Percentiles rank a stretch among this genome's conserved stretches.
phyloP scores from a whole-genome alignment of 2,113 vertebrate species.

The Cephalopholis sonnerati region DNA sequence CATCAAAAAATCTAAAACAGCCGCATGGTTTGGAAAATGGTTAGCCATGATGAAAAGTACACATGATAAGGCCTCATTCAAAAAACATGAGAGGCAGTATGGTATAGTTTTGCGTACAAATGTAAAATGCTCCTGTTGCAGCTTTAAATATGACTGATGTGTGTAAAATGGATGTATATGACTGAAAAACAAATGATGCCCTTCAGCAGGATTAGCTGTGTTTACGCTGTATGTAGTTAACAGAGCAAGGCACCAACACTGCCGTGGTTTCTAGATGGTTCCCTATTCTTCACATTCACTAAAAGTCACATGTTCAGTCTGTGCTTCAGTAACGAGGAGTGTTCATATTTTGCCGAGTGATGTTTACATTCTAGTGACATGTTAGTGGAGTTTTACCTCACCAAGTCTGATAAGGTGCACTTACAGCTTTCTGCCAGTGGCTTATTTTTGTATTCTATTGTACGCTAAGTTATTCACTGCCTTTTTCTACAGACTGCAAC shows the following conservation, averaged over 20 bases:
- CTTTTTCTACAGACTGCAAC: slow-evolving; percentile 1
- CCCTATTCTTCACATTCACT: no score
- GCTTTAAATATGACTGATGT: neutral
- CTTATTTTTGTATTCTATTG: slow-evolving; percentile 42
- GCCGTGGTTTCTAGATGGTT: no score
- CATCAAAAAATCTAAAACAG: neutral
- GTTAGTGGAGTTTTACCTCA: slow-evolving; percentile 13
- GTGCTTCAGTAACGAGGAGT: neutral
- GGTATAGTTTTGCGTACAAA: no score
- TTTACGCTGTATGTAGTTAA: no score
- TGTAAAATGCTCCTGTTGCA: no score
- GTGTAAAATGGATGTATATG: neutral
- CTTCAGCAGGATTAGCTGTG: neutral
- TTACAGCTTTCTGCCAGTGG: slow-evolving; percentile 31
- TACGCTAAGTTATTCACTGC: slow-evolving; percentile 22
- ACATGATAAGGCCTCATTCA: no score
- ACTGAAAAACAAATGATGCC: neutral
- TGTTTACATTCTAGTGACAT: neutral
- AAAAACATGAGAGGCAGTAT: no score
- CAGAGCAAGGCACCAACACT: no score
- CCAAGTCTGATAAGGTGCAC: slow-evolving; percentile 17
- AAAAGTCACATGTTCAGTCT: neutral
- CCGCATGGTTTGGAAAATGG: neutral
- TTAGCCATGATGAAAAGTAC: no score
- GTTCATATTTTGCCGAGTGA: neutral